Evolutionary conservation across 2,797 vertebrate genomes (phyloP).

Genomic region (Acropternis orthonyx): DNA sequence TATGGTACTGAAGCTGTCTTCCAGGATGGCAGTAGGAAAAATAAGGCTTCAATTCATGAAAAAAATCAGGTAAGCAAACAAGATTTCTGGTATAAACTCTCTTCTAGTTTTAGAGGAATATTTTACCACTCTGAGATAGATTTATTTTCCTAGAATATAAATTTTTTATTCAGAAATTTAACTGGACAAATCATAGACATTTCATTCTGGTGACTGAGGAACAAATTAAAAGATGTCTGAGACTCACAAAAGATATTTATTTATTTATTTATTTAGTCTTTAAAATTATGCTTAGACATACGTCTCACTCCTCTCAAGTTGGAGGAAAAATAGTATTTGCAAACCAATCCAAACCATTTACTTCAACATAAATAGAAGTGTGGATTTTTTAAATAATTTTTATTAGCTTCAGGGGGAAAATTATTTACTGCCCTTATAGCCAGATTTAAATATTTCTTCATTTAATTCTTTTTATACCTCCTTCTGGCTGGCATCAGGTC

Average conservation of each 20-base stretch:
- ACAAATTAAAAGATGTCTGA: not conserved
- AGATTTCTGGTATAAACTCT: not conserved
- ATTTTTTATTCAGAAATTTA: not conserved
- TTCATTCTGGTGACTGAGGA: not conserved
- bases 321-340: not conserved
- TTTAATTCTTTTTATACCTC: not conserved
- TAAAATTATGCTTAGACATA: not conserved
- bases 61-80: not conserved
- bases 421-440: not conserved
- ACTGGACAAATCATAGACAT: not conserved
- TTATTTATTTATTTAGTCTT: not conserved
- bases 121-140: not conserved
- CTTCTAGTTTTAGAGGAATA: not conserved
- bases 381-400: not conserved
- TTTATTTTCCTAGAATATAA: not conserved
- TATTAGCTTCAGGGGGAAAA: not conserved
- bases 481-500: not conserved
- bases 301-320: accelerated
- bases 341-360: not conserved
- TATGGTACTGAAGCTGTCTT: not conserved
- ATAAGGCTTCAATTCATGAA: not conserved
- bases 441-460: not conserved
- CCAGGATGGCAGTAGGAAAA: not conserved
- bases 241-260: not conserved
- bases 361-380: not conserved